Evolutionary conservation across 2,888 invertebrate genomes (phyloP).

Genomic region (Callyntrura sp.): DNA sequence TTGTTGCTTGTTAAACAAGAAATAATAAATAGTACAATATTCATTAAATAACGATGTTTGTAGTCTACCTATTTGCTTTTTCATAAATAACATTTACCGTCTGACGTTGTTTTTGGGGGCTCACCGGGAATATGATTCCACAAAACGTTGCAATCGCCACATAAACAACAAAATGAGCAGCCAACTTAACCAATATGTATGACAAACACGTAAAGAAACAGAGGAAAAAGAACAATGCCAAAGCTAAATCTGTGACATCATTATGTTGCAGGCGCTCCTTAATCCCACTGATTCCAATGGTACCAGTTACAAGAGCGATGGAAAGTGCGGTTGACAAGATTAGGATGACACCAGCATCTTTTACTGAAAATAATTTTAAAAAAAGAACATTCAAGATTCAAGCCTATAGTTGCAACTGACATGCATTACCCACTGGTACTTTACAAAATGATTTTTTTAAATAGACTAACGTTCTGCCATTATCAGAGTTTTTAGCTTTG

Average conservation of each 20-base stretch:
- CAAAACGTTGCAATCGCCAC: constrained; percentile 58
- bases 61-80: constrained; percentile 20
- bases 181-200: constrained; percentile 61
- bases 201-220: constrained; percentile 34
- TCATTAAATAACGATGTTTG: too few relatives aligned
- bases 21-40: not conserved
- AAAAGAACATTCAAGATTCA: constrained; percentile 30
- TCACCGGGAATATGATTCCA: constrained; percentile 61
- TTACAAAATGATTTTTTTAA: too few relatives aligned
- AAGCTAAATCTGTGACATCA: constrained; percentile 54
- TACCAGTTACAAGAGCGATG: not conserved
- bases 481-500: too few relatives aligned
- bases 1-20: too few relatives aligned
- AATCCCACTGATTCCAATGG: constrained; percentile 57
- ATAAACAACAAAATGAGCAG: constrained; percentile 73
- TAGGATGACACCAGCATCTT: constrained; percentile 67
- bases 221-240: constrained; percentile 31
- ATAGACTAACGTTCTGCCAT: too few relatives aligned
- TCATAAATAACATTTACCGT: constrained; percentile 16
- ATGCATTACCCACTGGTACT: too few relatives aligned
- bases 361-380: constrained; percentile 66
- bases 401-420: too few relatives aligned
- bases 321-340: constrained; percentile 50
- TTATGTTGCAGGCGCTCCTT: constrained; percentile 40
- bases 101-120: not conserved